phyloP scores from a whole-genome alignment of 2,888 invertebrate species.

The Lucinisca nassula region DNA sequence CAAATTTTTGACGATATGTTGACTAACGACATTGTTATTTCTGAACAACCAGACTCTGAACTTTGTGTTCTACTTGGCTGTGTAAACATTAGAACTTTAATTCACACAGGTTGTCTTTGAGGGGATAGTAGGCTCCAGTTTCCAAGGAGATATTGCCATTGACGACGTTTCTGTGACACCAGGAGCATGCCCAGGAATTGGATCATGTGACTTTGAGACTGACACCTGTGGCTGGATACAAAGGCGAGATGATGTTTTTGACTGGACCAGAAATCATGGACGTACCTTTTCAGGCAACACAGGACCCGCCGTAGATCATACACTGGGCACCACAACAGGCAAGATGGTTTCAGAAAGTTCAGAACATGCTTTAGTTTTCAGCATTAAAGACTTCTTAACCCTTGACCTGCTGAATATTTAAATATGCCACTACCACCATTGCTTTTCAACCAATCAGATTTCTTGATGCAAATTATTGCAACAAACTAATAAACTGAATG shows the following conservation, averaged over 20 bases:
- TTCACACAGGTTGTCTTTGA: constrained; percentile 78
- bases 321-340: constrained; percentile 76
- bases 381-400: too few relatives aligned
- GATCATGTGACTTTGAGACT: constrained; percentile 82
- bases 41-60: too few relatives aligned
- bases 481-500: too few relatives aligned
- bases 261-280: constrained; percentile 80
- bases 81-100: background rate
- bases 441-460: too few relatives aligned
- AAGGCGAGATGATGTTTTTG: constrained; percentile 78
- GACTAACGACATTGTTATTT: too few relatives aligned
- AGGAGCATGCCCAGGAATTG: constrained; percentile 78
- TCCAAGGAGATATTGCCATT: constrained; percentile 84
- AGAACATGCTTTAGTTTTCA: too few relatives aligned
- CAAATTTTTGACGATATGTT: too few relatives aligned
- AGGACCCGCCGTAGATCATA: constrained; percentile 83
- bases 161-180: constrained; percentile 81
- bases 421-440: too few relatives aligned
- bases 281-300: constrained; percentile 71
- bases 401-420: too few relatives aligned
- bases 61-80: background rate
- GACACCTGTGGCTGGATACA: constrained; percentile 82
- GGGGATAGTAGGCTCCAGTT: constrained; percentile 79
- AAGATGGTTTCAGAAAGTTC: too few relatives aligned
- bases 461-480: too few relatives aligned